phyloP scores from a whole-genome alignment of 2,888 invertebrate species.

The Thymelicus acteon region DNA sequence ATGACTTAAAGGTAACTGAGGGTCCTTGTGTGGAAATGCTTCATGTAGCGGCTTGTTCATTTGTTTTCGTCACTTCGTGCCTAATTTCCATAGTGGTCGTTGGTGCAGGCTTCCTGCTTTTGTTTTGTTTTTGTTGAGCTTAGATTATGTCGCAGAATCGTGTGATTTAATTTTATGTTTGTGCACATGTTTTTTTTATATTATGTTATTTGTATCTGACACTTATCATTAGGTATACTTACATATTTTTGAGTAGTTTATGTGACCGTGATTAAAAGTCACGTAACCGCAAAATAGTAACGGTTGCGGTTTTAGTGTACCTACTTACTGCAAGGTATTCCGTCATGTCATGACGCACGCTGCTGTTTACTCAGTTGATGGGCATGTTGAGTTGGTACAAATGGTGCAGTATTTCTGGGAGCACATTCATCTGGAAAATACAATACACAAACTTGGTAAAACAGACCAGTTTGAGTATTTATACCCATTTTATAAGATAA shows the following conservation, averaged over 20 bases:
- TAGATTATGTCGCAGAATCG: constrained; percentile 31
- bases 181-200: constrained; percentile 20
- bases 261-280: background rate
- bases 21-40: constrained; percentile 59
- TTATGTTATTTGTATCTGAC: background rate
- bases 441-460: constrained; percentile 2
- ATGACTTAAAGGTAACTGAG: constrained; percentile 77
- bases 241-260: background rate
- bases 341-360: constrained; percentile 22
- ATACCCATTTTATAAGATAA: no score
- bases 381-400: constrained; percentile 4
- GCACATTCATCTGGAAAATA: constrained; percentile 20
- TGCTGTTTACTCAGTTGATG: constrained; percentile 10
- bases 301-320: background rate
- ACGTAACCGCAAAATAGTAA: constrained; percentile 7
- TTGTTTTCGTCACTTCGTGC: constrained; percentile 52
- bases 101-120: constrained; percentile 31
- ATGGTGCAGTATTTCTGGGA: constrained; percentile 20
- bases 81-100: constrained; percentile 35
- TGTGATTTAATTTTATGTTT: constrained; percentile 14
- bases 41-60: constrained; percentile 52
- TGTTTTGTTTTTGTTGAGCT: constrained; percentile 37
- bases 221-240: background rate
- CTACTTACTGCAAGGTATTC: background rate
- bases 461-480: background rate